A percentile compares a stretch with the other conserved stretches of the same genome.
phyloP scores from a whole-genome alignment of 2,888 invertebrate genomes.

The Amblyjoppa proteus region DNA sequence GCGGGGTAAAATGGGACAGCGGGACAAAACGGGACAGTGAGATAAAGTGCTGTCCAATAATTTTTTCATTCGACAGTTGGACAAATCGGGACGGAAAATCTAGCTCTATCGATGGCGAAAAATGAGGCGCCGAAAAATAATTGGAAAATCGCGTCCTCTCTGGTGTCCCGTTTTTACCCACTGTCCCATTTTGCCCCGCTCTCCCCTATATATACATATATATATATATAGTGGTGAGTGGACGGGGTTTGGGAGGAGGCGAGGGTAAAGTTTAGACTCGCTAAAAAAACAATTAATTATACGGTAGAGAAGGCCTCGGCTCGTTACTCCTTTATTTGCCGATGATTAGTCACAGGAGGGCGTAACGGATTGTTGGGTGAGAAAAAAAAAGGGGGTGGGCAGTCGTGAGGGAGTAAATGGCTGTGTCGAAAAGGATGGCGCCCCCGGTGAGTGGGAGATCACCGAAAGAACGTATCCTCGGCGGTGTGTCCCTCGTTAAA shows the following conservation, averaged over 20 bases:
- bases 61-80: too few relatives aligned
- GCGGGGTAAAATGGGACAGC: too few relatives aligned
- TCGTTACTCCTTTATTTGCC: constrained; percentile 62
- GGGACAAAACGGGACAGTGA: too few relatives aligned
- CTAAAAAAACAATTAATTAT: constrained; percentile 44
- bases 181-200: too few relatives aligned
- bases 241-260: neutral
- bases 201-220: too few relatives aligned
- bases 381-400: constrained; percentile 38
- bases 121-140: too few relatives aligned
- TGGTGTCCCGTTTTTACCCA: too few relatives aligned
- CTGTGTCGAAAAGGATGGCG: constrained; percentile 48
- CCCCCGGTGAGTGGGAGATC: constrained; percentile 62
- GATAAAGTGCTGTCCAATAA: too few relatives aligned
- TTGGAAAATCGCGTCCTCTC: too few relatives aligned
- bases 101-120: too few relatives aligned
- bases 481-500: constrained; percentile 33
- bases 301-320: neutral
- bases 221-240: too few relatives aligned
- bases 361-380: constrained; percentile 49
- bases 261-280: neutral
- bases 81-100: too few relatives aligned
- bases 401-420: constrained; percentile 54
- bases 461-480: constrained; percentile 31
- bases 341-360: constrained; percentile 60